Evolutionary conservation across 1,140 invertebrate species (phyloP), one percentile per base, ranked within the genome.

Genomic region (Dinoponera quadriceps): DNA sequence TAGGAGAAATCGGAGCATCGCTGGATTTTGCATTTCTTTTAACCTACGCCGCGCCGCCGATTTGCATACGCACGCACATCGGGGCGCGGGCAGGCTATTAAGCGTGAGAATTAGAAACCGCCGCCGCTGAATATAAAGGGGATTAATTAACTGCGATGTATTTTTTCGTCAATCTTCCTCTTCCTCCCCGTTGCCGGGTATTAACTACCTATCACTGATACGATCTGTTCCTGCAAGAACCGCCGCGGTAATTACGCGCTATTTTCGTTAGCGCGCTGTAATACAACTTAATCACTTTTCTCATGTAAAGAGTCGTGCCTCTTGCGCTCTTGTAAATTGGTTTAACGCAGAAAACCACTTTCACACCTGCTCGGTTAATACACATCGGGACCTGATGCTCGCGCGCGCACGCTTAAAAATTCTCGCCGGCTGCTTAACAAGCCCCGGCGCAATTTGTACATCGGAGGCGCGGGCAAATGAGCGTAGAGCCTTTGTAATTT

Each of bases 161-260:
- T 84, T 62, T 77, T 81, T 82, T 73, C 72, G 60, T 82, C 66
- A 74, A 72, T 68, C 77, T 72, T 77, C 82, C 22, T 60, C 16
- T 11, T 51, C 51, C 62, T 59, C 55, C 72, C n/a, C 51, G n/a
- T 22, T 65, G 78, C 38, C 60, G 66, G 63, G 86, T 74, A 81
- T 87, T 88, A 88, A 88, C 87, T 83, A 88, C 84, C 84, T 88
- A 88, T 88, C 86, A 88, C 87, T 85, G 86, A 88, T 88, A 88
- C 80, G 73, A 88, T 87, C 86, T 87, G 83, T 80, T 84, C 81
- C 81, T 80, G 75, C 33, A 57, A 48, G 65, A 71, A 80, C 51
- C 65, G 51, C n/a, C 65, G 33, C 38, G 75, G 65, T 80, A 80
- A 80, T 80, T 80, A 80, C 65, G 75, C 65, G 75, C 75, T 80